Conservation (phyloP, 2,888 invertebrate genomes). For the Reticulitermes lucifugus region DNA sequence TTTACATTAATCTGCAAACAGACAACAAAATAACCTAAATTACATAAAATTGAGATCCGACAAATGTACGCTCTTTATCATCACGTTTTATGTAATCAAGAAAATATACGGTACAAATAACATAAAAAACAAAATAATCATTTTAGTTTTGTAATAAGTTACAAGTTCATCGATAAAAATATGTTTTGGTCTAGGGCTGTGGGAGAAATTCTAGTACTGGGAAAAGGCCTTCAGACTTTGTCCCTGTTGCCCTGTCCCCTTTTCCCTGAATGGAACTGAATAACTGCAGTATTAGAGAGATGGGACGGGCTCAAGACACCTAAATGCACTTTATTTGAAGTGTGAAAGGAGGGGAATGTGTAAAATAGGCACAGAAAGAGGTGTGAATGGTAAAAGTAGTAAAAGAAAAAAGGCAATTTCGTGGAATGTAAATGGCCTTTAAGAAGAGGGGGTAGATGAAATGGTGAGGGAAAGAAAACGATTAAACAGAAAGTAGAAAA, state of each 20-base stretch:
- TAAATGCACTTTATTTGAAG: slow-evolving; percentile 46
- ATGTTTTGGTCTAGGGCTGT: background rate
- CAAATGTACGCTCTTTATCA: no score
- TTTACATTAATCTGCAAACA: no score
- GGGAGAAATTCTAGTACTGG: background rate
- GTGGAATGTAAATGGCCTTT: slow-evolving; percentile 41
- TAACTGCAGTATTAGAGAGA: slow-evolving; percentile 1
- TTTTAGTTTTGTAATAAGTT: background rate
- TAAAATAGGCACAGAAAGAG: slow-evolving; percentile 8
- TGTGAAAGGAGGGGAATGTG: slow-evolving; percentile 24
- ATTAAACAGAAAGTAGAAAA: slow-evolving; percentile 26
- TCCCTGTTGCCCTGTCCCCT: background rate
- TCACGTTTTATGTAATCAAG: no score
- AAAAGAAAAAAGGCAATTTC: slow-evolving; percentile 35
- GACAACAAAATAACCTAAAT: no score
- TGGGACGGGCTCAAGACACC: slow-evolving; percentile 31
- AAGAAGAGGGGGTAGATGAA: slow-evolving; percentile 35
- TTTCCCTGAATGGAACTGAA: slow-evolving; percentile 24
- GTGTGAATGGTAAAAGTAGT: slow-evolving; percentile 22
- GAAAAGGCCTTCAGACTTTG: background rate
- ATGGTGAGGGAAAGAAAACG: slow-evolving; percentile 34
- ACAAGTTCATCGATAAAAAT: background rate
- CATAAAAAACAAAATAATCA: no score
- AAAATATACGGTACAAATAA: no score
- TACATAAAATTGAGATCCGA: no score